Percentiles rank a stretch among this genome's conserved stretches.
phyloP scores from a whole-genome alignment of 2,113 vertebrate species.

The Galbula dea region DNA sequence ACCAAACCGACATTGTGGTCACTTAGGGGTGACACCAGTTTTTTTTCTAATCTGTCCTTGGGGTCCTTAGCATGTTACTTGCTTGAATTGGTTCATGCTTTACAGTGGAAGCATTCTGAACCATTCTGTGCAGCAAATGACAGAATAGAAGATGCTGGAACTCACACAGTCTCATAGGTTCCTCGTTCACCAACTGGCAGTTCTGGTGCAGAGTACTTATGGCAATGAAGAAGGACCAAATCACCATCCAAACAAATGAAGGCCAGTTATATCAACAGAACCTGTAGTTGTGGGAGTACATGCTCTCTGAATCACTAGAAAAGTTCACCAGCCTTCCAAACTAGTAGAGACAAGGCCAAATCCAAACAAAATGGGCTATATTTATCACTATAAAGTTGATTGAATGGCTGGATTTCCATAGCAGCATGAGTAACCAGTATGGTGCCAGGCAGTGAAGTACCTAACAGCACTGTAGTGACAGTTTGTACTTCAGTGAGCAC shows the following conservation, averaged over 20 bases:
- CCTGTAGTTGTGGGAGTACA: not conserved
- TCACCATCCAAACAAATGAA: not conserved
- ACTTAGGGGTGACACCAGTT: not conserved
- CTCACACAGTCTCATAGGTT: not conserved
- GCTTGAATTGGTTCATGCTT: fast-evolving
- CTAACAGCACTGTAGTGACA: not conserved
- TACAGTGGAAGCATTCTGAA: not conserved
- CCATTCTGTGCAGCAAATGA: fast-evolving
- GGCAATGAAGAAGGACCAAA: not conserved
- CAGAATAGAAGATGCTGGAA: not conserved
- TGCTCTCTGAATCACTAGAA: not conserved
- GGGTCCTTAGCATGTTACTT: not conserved
- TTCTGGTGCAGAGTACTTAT: not conserved
- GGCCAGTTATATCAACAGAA: not conserved
- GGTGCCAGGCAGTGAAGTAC: not conserved
- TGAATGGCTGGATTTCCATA: not conserved
- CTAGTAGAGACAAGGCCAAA: not conserved
- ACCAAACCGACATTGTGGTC: not conserved
- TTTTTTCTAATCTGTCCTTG: not conserved
- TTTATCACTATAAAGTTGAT: not conserved
- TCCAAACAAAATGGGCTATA: not conserved
- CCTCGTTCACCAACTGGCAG: not conserved
- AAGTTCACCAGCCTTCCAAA: not conserved
- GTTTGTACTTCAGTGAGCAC: not conserved
- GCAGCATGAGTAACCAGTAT: not conserved